These are phyloP conservation scores for Drosophila mayaguana DNA, from an alignment of 2,888 invertebrate genomes.

Conservation along the genomic window DNA sequence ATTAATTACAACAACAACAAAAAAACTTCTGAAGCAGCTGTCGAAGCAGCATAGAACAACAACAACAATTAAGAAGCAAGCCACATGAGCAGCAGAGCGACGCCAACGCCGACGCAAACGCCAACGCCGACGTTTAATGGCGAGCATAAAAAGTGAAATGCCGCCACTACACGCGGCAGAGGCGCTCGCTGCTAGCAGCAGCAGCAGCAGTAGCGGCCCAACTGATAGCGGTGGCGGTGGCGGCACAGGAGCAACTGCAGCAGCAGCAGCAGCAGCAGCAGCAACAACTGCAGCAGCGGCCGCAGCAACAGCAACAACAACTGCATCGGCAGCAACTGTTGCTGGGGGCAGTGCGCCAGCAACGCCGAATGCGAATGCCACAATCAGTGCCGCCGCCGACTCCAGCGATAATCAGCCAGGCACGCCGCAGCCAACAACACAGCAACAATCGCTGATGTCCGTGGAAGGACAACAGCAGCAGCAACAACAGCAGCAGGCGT, in stretches of 20 bases:
- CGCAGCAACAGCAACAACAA: conserved; percentile 30
- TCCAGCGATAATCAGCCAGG: conserved; percentile 88
- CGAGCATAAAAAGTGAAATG: conserved; percentile 82
- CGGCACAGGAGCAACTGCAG: conserved; percentile 43
- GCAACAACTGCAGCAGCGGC: conserved; percentile 15
- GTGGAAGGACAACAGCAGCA: conserved; percentile 79
- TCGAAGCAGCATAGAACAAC: conserved; percentile 13
- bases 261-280: conserved; percentile 22
- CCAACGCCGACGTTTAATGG: conserved; percentile 69
- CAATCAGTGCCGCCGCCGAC: conserved; percentile 90
- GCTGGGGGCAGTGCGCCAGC: conserved; percentile 54
- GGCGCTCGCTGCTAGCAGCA: conserved; percentile 64
- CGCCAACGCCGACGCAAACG: conserved; percentile 40
- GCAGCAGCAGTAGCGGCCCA: conserved; percentile 43
- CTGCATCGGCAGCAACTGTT: conserved; percentile 23
- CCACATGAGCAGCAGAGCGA: conserved; percentile 66
- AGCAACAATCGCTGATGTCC: conserved; percentile 86
- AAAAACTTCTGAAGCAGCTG: conserved; percentile 31
- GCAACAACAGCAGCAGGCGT: conserved; percentile 81
- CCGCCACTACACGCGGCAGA: conserved; percentile 83
- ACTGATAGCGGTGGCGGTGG: conserved; percentile 44
- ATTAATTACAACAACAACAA: not conserved
- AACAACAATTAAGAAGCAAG: conserved; percentile 32
- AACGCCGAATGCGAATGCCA: conserved; percentile 62
- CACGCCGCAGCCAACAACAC: conserved; percentile 82